Percentiles rank a stretch among this genome's conserved stretches.
phyloP scores from a whole-genome alignment of 1,140 invertebrate species.

The Periplaneta americana region DNA sequence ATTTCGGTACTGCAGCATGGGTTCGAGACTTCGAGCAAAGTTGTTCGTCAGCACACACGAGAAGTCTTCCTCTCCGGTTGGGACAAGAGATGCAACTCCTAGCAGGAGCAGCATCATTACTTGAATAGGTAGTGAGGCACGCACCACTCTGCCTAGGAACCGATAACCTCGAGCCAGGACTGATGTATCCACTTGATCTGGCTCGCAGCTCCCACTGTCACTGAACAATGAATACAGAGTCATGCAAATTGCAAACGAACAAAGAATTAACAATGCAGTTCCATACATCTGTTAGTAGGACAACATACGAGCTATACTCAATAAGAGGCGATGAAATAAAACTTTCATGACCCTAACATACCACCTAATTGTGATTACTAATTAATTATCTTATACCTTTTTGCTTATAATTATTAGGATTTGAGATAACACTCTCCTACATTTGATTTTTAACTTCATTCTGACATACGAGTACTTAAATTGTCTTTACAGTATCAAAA shows the following conservation, averaged over 20 bases:
- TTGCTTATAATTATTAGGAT: too few species aligned
- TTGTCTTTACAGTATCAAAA: too few species aligned
- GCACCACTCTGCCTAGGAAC: conserved; percentile 79
- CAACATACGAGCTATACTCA: too few species aligned
- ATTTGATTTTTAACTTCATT: too few species aligned
- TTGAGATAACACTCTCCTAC: too few species aligned
- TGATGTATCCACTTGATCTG: conserved; percentile 13
- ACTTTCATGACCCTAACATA: too few species aligned
- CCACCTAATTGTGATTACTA: too few species aligned
- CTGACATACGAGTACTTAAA: too few species aligned
- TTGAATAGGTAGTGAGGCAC: conserved; percentile 87
- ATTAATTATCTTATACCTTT: too few species aligned
- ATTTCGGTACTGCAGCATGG: conserved; percentile 79
- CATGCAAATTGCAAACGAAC: background rate
- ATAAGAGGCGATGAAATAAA: too few species aligned
- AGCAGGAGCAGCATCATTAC: conserved; percentile 82
- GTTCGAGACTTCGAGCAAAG: conserved; percentile 72
- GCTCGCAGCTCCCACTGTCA: too few species aligned
- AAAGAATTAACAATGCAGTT: conserved; percentile 16
- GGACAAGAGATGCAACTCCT: conserved; percentile 81
- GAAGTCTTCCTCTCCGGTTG: conserved; percentile 78
- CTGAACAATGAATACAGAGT: background rate
- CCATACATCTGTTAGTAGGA: too few species aligned
- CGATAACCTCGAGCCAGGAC: conserved; percentile 62
- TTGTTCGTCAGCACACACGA: conserved; percentile 78